These are phyloP conservation scores for Diorhabda elongata DNA, from an alignment of 1,140 invertebrate species.

Conservation along the genomic window DNA sequence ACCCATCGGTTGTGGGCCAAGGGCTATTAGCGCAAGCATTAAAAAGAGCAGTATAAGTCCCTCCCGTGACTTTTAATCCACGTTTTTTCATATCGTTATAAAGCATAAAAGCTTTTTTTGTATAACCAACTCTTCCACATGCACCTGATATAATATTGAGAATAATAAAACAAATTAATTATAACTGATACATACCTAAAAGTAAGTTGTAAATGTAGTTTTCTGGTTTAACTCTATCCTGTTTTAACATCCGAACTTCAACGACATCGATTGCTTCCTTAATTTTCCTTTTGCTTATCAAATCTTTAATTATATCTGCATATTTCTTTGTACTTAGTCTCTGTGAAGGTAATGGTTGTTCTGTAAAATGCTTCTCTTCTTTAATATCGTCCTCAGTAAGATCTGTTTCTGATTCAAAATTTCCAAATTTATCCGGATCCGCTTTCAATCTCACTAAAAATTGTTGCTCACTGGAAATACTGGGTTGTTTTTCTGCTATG, in stretches of 20 bases:
- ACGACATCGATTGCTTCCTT: conserved; percentile 72
- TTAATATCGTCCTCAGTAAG: conserved; percentile 52
- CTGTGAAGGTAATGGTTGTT: conserved; percentile 47
- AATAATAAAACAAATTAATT: conserved; percentile 22
- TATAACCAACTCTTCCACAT: conserved; percentile 75
- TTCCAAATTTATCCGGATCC: conserved; percentile 55
- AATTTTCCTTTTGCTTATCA: conserved; percentile 58
- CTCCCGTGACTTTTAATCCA: conserved; percentile 60
- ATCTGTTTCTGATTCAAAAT: conserved; percentile 38
- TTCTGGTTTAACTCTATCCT: conserved; percentile 72
- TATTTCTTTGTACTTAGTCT: conserved; percentile 59
- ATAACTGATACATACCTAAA: conserved; percentile 48
- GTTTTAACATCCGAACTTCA: conserved; percentile 65
- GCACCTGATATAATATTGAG: conserved; percentile 44
- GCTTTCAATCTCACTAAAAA: conserved; percentile 39
- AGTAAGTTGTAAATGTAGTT: conserved; percentile 76
- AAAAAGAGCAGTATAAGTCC: conserved; percentile 79
- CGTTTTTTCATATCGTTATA: conserved; percentile 78
- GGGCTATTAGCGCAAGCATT: conserved; percentile 84
- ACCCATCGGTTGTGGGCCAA: conserved; percentile 55
- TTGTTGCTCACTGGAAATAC: conserved; percentile 24
- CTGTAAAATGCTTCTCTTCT: conserved; percentile 53
- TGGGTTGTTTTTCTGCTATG: not conserved
- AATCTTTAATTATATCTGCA: conserved; percentile 63
- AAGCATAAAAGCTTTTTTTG: conserved; percentile 77